A percentile compares a stretch with the other conserved stretches of the same genome.
These are phyloP conservation scores for Natator depressus DNA, from an alignment of 2,113 vertebrate genomes.

Conservation along the genomic window DNA sequence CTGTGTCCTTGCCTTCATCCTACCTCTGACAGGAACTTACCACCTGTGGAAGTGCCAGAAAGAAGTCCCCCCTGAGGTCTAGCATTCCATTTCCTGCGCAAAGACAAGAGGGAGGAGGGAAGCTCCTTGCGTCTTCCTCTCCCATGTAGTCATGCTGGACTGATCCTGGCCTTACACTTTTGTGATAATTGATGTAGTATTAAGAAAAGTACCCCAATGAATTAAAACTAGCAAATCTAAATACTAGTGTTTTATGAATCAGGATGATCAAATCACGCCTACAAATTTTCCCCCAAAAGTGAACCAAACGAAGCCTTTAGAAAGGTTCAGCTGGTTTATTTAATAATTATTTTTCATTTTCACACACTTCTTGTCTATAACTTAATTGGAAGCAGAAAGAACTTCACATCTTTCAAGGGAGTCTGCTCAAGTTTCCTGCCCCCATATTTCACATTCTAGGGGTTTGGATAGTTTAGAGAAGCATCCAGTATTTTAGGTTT, in stretches of 20 bases:
- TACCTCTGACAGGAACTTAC: constrained; percentile 66
- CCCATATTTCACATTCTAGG: not conserved
- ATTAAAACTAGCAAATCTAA: not conserved
- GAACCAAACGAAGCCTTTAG: not conserved
- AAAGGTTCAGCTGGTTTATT: constrained; percentile 5
- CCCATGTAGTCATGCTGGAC: not conserved
- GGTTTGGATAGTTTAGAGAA: constrained; percentile 1
- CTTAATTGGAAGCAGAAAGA: not conserved
- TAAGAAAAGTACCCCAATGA: not conserved
- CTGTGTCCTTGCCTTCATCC: constrained; percentile 17
- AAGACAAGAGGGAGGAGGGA: constrained; percentile 10
- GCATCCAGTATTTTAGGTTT: not conserved
- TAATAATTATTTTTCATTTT: not conserved
- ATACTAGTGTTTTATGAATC: not conserved
- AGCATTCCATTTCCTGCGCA: not conserved
- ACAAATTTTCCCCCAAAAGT: constrained; percentile 5
- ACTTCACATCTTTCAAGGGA: not conserved
- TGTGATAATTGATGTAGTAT: not conserved
- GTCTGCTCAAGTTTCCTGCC: not conserved
- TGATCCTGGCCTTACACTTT: not conserved
- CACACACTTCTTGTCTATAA: not conserved
- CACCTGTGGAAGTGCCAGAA: constrained; percentile 61
- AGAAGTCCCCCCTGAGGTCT: not conserved
- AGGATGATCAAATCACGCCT: not conserved
- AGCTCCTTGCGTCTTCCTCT: not conserved